Base-by-base conservation (phyloP, 2,888 invertebrate species). In the Rhagium mordax region DNA sequence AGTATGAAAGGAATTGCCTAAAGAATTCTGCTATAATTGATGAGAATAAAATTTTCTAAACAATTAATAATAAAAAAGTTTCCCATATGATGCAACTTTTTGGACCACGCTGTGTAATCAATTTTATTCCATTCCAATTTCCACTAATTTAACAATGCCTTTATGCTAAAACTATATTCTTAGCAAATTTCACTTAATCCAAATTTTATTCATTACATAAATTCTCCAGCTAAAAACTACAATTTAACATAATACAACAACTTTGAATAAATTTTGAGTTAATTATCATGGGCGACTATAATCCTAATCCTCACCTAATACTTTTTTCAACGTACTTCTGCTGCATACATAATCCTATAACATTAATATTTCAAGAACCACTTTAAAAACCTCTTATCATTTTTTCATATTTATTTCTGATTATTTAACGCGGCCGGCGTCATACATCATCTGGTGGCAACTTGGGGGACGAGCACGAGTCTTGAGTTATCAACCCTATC, bases 361-460 rank as follows among this genome's bases (percentile, higher is more conserved):
- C 64, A 72, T 74, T 74, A 74, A 74, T 72, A 74, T 74, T 74
- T 72, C 74, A 72, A 65, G 71, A 59, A 29, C 59, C 72, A 71
- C 71, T 69, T 68, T 47, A 72, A 64, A 61, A 67, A 61, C 61
- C 61, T 62, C 70, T 67, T 74, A 67, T 67, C 62, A 66, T 70
- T 73, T 70, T 73, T 62, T 55, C 67, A 59, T 33, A 70, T 70
- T 51, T 51, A 51, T 20, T 55, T 66, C 72, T 59, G 71, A 74
- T 74, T 74, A 74, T 69, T 75, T 76, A 75, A 66, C 72, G 59
- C 74, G 60, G 69, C 70, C 62, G 60, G 69, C 70, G 59, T 59
- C 74, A 77, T 79, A 77, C 74, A 75, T 80, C 80, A 80, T 80
- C 76, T 76, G 80, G 69, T 59, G 47, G 75, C 75, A 71, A 73